Evolutionary conservation across 2,888 invertebrate genomes (phyloP).

Genomic region (Hydropsyche betteni): DNA sequence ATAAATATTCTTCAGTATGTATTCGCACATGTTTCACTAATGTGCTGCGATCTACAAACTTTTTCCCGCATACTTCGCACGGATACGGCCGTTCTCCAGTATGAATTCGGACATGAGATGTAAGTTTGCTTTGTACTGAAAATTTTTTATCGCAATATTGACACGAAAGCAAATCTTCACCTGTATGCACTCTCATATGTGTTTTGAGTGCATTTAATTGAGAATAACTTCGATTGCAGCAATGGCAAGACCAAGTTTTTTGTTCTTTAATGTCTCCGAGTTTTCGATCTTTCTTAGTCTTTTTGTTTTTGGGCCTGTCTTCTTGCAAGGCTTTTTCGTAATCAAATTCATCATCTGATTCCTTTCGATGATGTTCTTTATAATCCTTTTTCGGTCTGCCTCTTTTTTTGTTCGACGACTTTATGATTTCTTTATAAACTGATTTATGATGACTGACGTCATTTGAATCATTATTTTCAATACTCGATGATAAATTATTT

Average conservation of each 20-base stretch:
- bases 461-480: neutral
- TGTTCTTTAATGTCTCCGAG: slow-evolving; percentile 17
- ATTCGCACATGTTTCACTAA: slow-evolving; percentile 48
- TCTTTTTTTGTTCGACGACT: slow-evolving; percentile 30
- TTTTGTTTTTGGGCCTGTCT: slow-evolving; percentile 3
- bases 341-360: slow-evolving; percentile 1
- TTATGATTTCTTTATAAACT: neutral
- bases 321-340: neutral
- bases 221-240: slow-evolving; percentile 44
- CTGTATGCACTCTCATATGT: slow-evolving; percentile 46
- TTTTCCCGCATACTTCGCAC: slow-evolving; percentile 45
- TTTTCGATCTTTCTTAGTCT: slow-evolving; percentile 1
- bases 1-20: slow-evolving; percentile 46
- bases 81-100: slow-evolving; percentile 45
- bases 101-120: slow-evolving; percentile 47
- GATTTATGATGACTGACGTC: no score
- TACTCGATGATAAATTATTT: neutral
- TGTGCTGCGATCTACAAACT: slow-evolving; percentile 45
- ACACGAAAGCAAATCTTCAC: slow-evolving; percentile 42
- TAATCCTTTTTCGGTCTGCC: slow-evolving; percentile 42
- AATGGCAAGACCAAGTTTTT: slow-evolving; percentile 40
- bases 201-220: slow-evolving; percentile 46
- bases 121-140: slow-evolving; percentile 43
- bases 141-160: slow-evolving; percentile 46
- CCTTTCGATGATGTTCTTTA: neutral